A percentile compares a stretch with the other conserved stretches of the same genome.
Conservation (phyloP, 2,113 vertebrate species). For the Ibidorhyncha struthersii region DNA sequence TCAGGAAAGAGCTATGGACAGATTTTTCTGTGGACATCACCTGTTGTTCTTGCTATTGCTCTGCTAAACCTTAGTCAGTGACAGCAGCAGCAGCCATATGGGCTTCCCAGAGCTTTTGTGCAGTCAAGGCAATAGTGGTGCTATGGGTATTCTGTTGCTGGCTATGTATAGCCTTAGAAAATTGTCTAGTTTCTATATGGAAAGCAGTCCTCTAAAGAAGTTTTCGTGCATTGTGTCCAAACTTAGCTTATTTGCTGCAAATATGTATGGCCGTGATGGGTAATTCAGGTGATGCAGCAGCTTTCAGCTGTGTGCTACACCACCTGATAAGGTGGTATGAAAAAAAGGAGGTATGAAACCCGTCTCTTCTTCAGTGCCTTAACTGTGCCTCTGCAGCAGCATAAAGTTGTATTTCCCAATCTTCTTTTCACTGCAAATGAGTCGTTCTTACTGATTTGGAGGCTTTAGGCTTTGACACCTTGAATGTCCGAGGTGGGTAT, state of each 20-base stretch:
- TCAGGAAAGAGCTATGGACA: background rate
- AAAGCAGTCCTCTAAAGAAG: background rate
- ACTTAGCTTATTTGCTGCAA: background rate
- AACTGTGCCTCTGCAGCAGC: background rate
- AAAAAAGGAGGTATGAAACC: background rate
- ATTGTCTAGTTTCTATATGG: background rate
- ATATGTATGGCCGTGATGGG: background rate
- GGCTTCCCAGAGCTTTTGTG: background rate
- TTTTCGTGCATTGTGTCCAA: background rate
- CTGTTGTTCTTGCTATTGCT: background rate
- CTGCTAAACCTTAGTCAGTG: background rate
- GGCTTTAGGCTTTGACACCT: background rate
- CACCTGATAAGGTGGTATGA: background rate
- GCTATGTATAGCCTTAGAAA: background rate
- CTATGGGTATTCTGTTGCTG: background rate
- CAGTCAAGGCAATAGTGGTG: background rate
- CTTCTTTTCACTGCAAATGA: background rate
- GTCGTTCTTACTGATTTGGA: background rate
- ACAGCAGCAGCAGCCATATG: background rate
- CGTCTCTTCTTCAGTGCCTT: background rate
- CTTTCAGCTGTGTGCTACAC: background rate
- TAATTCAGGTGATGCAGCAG: background rate
- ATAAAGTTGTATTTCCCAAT: background rate
- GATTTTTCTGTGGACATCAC: background rate
- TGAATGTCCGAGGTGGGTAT: background rate